Conservation (phyloP, 2,113 vertebrate genomes). For the Herpailurus yagouaroundi region DNA sequence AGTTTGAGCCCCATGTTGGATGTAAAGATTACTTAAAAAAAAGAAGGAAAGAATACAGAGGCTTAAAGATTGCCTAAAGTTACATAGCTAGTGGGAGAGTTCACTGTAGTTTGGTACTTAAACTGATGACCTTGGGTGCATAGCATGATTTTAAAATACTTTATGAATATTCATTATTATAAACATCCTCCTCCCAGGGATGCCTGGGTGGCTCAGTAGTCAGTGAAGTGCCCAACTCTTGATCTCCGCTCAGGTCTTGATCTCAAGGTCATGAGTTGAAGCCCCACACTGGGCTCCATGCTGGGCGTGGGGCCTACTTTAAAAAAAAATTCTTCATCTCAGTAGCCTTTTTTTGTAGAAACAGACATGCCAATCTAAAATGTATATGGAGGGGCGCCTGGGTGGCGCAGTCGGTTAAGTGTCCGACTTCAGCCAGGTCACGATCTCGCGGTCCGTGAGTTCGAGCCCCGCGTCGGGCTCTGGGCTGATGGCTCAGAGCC, state of each 20-base stretch:
- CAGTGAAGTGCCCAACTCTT: no score
- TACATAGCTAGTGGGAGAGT: neutral
- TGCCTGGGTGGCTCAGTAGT: no score
- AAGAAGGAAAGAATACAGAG: constrained; percentile 33
- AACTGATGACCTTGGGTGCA: neutral
- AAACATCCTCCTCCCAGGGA: neutral
- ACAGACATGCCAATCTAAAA: constrained; percentile 16
- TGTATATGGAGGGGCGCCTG: constrained; percentile 28
- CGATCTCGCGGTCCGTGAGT: no score
- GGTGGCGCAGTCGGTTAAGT: no score
- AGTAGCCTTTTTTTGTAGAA: constrained; percentile 30
- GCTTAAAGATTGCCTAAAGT: neutral
- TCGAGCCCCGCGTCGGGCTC: no score
- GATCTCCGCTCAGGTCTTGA: no score
- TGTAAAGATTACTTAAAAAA: neutral
- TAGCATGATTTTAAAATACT: neutral
- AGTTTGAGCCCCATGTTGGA: neutral
- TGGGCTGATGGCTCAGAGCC: no score
- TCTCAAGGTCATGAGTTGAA: no score
- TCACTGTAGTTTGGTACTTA: neutral
- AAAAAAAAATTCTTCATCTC: neutral
- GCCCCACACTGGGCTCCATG: no score
- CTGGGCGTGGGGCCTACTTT: no score
- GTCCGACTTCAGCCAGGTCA: no score
- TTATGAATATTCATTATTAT: constrained; percentile 7